Percentiles rank a stretch among this genome's conserved stretches.
phyloP scores from a whole-genome alignment of 2,797 vertebrate genomes.

The Lagorchestes hirsutus region DNA sequence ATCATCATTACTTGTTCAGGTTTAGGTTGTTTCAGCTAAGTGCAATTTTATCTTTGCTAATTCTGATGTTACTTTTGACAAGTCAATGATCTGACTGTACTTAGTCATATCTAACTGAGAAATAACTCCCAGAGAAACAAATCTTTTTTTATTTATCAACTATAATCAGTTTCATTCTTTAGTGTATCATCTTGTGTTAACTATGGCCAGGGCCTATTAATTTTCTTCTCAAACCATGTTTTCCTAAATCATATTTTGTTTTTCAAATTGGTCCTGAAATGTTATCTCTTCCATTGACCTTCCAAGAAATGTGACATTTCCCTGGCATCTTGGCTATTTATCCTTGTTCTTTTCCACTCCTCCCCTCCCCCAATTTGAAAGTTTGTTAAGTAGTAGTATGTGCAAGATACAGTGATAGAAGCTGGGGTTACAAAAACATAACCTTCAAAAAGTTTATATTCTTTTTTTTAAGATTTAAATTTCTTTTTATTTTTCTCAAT shows the following conservation, averaged over 20 bases:
- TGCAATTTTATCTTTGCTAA: neutral
- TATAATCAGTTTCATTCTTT: neutral
- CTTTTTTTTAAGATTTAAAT: slow-evolving; percentile 4
- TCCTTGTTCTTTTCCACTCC: neutral
- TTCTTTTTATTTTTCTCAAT: neutral
- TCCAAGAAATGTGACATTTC: neutral
- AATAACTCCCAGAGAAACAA: neutral
- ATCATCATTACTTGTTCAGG: neutral
- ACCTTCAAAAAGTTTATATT: neutral
- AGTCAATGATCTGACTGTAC: neutral
- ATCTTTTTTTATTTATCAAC: neutral
- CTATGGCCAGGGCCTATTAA: neutral
- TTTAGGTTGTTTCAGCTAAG: neutral
- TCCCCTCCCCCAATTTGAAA: neutral
- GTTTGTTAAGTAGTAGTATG: neutral
- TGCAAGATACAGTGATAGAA: neutral
- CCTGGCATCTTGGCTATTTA: neutral
- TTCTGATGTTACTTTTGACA: neutral
- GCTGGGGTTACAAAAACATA: neutral
- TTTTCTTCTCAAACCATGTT: neutral
- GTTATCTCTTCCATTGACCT: neutral
- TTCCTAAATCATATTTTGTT: neutral
- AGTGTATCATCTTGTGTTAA: neutral
- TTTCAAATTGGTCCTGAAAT: neutral
- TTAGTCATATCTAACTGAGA: neutral